phyloP scores from a whole-genome alignment of 2,113 vertebrate genomes.

The Salvator merianae region DNA sequence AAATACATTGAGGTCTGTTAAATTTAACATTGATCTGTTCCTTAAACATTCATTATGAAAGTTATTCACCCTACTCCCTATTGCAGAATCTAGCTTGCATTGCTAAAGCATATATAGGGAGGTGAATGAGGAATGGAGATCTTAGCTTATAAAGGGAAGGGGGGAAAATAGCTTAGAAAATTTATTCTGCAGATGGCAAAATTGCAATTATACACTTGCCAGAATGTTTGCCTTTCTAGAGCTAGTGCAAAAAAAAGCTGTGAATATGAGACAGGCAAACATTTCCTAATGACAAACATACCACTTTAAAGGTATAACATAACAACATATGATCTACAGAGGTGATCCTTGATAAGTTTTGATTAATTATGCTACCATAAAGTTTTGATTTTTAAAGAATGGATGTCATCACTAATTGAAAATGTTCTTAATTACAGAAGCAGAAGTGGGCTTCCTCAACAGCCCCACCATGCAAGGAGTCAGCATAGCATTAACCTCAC shows the following conservation, averaged over 20 bases:
- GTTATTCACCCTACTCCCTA: not conserved
- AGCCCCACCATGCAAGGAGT: conserved; percentile 72
- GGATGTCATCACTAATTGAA: conserved; percentile 47
- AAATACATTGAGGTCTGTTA: not conserved
- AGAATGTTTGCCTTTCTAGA: conserved; percentile 26
- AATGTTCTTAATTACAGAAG: conserved; percentile 71
- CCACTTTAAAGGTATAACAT: conserved; percentile 34
- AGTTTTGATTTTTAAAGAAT: conserved; percentile 44
- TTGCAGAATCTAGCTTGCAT: not conserved
- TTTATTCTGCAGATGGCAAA: conserved; percentile 13
- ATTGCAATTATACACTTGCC: conserved; percentile 13
- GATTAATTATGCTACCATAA: conserved; percentile 32
- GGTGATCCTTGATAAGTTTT: not conserved
- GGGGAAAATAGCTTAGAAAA: not conserved
- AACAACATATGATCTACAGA: not conserved
- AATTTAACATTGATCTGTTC: not conserved
- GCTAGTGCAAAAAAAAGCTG: conserved; percentile 28
- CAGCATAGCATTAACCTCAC: conserved; percentile 73
- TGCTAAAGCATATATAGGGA: not conserved
- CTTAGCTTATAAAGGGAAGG: not conserved
- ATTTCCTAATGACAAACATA: conserved; percentile 10
- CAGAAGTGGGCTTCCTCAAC: conserved; percentile 56
- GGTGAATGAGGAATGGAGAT: not conserved
- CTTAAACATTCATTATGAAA: not conserved
- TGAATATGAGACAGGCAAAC: conserved; percentile 13